A percentile compares a stretch with the other conserved stretches of the same genome.
Conservation (phyloP, 2,113 vertebrate genomes). For the Poeciliopsis prolifica region DNA sequence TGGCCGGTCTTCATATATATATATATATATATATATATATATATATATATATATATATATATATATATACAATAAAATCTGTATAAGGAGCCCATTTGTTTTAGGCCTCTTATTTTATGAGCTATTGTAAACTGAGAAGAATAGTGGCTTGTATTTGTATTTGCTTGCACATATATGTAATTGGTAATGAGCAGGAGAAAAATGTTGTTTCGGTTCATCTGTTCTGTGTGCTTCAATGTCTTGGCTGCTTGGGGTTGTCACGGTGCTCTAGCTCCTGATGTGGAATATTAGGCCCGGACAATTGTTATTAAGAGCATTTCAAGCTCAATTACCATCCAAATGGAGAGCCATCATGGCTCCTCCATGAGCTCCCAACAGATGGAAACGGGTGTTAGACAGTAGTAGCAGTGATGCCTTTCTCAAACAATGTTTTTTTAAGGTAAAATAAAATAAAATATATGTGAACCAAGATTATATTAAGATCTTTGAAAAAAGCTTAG, state of each 20-base stretch:
- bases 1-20: neutral
- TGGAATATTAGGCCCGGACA: conserved; percentile 75
- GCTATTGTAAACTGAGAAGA: neutral
- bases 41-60: neutral
- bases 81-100: neutral
- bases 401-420: conserved; percentile 58
- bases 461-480: conserved; percentile 9
- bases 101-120: neutral
- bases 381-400: conserved; percentile 64
- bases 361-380: conserved; percentile 69
- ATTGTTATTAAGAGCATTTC: conserved; percentile 81
- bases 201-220: conserved; percentile 61
- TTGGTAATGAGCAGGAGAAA: conserved; percentile 71
- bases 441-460: neutral
- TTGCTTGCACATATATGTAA: neutral
- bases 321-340: conserved; percentile 80
- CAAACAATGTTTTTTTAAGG: conserved; percentile 44
- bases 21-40: too few relatives aligned
- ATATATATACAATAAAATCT: neutral
- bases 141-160: too few relatives aligned
- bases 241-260: conserved; percentile 70
- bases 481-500: neutral
- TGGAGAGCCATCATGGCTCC: conserved; percentile 74
- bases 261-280: conserved; percentile 72
- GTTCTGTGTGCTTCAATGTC: conserved; percentile 55